Percentiles rank a stretch among this genome's conserved stretches.
phyloP scores from a whole-genome alignment of 2,113 vertebrate species.

The Falcunculus frontatus region DNA sequence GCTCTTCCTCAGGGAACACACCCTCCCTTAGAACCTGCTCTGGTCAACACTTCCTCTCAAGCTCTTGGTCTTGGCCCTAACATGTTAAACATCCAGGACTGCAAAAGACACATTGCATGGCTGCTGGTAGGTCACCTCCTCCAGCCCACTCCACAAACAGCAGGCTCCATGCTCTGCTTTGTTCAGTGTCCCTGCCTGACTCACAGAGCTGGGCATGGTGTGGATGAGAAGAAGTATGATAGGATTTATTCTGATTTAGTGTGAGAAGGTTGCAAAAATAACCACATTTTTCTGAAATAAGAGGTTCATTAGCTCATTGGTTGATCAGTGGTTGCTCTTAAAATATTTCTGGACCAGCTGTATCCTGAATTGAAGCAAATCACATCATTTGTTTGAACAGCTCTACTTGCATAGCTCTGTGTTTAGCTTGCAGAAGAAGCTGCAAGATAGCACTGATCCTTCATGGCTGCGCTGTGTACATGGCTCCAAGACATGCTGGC shows the following conservation, averaged over 20 bases:
- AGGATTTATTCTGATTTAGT: background rate
- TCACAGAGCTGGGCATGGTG: background rate
- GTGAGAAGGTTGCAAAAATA: background rate
- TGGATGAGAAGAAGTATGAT: background rate
- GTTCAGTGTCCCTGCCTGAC: background rate
- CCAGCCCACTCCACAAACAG: background rate
- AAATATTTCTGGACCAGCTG: slow-evolving; percentile 9
- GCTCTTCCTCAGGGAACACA: background rate
- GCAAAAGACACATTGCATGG: background rate
- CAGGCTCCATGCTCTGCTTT: background rate
- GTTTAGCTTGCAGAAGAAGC: background rate
- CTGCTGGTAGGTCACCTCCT: background rate
- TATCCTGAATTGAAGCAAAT: slow-evolving; percentile 30
- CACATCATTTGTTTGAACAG: background rate
- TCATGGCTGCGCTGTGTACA: background rate
- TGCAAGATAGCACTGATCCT: background rate
- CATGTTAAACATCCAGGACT: background rate
- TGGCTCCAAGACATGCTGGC: background rate
- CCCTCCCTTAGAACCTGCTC: background rate
- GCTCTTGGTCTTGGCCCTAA: background rate
- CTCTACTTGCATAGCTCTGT: background rate
- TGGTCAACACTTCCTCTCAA: background rate
- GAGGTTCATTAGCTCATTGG: background rate
- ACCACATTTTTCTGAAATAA: background rate
- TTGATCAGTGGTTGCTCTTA: background rate